These are phyloP conservation scores for Cylindroiulus punctatus DNA, from an alignment of 2,888 invertebrate genomes.

Conservation along the genomic window DNA sequence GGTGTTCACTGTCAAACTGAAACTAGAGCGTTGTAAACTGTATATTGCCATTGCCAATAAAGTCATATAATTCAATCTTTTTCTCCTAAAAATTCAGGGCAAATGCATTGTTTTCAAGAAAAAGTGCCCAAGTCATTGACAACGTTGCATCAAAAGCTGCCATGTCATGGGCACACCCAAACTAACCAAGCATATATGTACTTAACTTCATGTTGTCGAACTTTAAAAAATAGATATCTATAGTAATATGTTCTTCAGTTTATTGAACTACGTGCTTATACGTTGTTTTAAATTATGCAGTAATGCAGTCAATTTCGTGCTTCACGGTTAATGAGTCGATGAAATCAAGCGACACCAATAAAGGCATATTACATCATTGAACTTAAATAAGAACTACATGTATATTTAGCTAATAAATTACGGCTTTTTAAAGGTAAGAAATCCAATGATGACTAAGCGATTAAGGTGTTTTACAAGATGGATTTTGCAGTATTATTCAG, in stretches of 20 bases:
- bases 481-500: neutral
- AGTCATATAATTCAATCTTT: neutral
- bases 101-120: neutral
- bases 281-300: too few species aligned
- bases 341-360: neutral
- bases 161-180: constrained; percentile 34
- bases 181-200: neutral
- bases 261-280: neutral
- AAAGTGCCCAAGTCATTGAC: neutral
- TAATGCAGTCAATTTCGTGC: neutral
- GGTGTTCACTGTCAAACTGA: neutral
- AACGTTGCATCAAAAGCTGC: neutral
- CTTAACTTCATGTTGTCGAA: neutral
- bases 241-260: neutral
- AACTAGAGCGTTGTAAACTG: neutral
- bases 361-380: neutral
- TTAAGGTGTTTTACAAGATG: neutral
- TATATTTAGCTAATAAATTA: too few species aligned
- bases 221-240: neutral
- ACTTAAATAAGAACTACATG: too few species aligned
- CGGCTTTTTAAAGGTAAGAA: too few species aligned
- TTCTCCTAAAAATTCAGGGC: neutral
- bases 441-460: neutral
- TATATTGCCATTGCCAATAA: neutral
- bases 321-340: neutral